Evolutionary conservation across 2,888 invertebrate species (phyloP).

Genomic region (Plutella xylostella): DNA sequence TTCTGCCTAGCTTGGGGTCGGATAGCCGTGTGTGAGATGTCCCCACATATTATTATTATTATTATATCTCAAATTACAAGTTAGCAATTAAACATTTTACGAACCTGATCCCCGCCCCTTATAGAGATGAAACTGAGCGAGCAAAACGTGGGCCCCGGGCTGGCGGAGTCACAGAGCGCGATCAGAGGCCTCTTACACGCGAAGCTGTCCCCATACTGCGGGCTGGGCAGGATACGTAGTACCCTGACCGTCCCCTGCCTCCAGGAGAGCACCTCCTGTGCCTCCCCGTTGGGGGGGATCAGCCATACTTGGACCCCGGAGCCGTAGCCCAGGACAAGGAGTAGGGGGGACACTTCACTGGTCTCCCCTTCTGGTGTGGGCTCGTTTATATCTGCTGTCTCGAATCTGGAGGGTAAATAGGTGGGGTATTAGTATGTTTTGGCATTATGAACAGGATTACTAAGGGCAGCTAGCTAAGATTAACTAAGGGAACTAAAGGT

Average conservation of each 20-base stretch:
- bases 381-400: conserved; percentile 87
- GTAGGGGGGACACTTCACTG: conserved; percentile 80
- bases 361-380: conserved; percentile 77
- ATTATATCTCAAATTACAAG: too few species aligned
- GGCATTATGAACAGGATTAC: not conserved
- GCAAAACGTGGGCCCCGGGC: conserved; percentile 82
- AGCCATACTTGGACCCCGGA: conserved; percentile 81
- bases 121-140: conserved; percentile 88
- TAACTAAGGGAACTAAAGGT: too few species aligned
- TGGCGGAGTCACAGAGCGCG: conserved; percentile 89
- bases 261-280: conserved; percentile 94
- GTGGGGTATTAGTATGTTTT: not conserved
- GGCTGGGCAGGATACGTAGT: conserved; percentile 87
- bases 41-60: too few species aligned
- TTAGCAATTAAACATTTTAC: not conserved
- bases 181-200: conserved; percentile 87
- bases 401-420: conserved; percentile 73
- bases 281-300: conserved; percentile 90
- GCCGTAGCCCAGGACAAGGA: conserved; percentile 81
- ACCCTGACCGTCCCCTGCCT: conserved; percentile 82
- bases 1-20: too few species aligned
- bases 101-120: conserved; percentile 79
- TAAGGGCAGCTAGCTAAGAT: not conserved
- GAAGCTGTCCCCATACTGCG: conserved; percentile 80
- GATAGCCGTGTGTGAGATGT: too few species aligned